Conservation (phyloP, 92 coral and sea anemone genomes). For the Actinostola sp. region DNA sequence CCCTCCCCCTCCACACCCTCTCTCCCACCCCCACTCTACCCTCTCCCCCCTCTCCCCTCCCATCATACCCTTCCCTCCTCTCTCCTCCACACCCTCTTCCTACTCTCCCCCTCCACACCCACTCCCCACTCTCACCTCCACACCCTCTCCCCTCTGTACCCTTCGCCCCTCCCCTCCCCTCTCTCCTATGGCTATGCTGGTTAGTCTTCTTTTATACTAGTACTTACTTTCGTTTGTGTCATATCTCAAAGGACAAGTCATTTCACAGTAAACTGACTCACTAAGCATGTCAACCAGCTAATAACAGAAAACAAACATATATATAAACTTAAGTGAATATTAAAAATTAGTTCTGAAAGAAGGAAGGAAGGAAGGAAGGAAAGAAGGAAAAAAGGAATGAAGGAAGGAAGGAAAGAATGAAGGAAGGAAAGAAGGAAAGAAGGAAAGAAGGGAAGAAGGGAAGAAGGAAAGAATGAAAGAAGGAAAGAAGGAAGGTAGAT, state of each 20-base stretch:
- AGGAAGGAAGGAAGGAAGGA: not conserved
- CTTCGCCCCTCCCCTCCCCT: too few species aligned
- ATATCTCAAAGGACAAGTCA: conserved; percentile 70
- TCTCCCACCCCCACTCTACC: too few species aligned
- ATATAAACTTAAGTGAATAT: not conserved
- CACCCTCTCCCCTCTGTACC: too few species aligned
- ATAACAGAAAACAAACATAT: not conserved
- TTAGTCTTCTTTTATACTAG: not conserved
- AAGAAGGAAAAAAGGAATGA: not conserved
- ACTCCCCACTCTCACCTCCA: too few species aligned
- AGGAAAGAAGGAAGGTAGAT: too few species aligned
- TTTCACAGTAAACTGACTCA: conserved; percentile 71
- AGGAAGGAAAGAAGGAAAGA: not conserved
- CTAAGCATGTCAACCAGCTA: conserved; percentile 72
- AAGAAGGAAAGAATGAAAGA: not conserved
- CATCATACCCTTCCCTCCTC: too few species aligned
- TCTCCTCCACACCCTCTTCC: too few species aligned
- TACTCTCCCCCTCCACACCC: too few species aligned
- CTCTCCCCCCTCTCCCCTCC: too few species aligned
- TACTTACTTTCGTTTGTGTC: conserved; percentile 44
- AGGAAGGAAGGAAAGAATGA: not conserved
- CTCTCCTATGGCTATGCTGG: too few species aligned
- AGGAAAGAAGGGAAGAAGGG: not conserved
- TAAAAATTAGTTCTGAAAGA: not conserved
- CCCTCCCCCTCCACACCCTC: too few species aligned